Base-by-base conservation (phyloP, 2,113 vertebrate genomes). In the Bujurquina vittata region DNA sequence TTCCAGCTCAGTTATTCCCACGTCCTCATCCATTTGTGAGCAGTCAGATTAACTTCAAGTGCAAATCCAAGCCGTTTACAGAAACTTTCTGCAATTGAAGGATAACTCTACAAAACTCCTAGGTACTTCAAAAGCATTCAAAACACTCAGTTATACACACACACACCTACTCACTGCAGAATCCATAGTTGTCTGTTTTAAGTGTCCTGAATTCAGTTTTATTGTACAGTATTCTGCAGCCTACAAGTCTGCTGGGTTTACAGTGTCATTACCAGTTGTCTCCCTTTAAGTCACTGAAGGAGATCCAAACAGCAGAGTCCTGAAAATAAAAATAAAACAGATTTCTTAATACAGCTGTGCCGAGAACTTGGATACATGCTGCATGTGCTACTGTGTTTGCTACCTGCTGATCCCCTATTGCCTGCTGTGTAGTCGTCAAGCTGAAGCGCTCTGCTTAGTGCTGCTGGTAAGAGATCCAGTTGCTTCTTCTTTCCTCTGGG, bases 361-460 rank as follows among this genome's bases (percentile, higher is more conserved):
- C 3, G 2, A 59, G 37, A 43, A 43, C 55, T 75, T 17, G 8
- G 7, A 31, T 23, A 33, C 23, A 72, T 54, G 46, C 46, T 54
- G 33, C 1, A 31, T 14, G 35, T 58, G 22, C 6, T 43, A 58
- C 22, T 75, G 52, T 33, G 26, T 72, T 54, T 54, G 46, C n/a
- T 91, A 94, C 94, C 92, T 92, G 89, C 58, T 43, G 91, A 89
- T 96, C 94, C 91, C 29, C 92, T 23, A 90, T 60, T 6, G 43
- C 73, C n/a, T 95, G 94, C 80, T 87, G 93, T 83, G 83, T 94
- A 82, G 94, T 85, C 95, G 92, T 94, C 94, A 95, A 80, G 95
- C 95, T 8, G 93, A 90, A n/a, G 94, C 92, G 0, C 96, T 96
- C 91, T 96, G 96, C 93, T 97, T 96, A 10, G 97, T 90, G 92